Percentiles rank a stretch among this genome's conserved stretches.
Conservation (phyloP, 92 coral and sea anemone genomes). For the Siderastrea radians region DNA sequence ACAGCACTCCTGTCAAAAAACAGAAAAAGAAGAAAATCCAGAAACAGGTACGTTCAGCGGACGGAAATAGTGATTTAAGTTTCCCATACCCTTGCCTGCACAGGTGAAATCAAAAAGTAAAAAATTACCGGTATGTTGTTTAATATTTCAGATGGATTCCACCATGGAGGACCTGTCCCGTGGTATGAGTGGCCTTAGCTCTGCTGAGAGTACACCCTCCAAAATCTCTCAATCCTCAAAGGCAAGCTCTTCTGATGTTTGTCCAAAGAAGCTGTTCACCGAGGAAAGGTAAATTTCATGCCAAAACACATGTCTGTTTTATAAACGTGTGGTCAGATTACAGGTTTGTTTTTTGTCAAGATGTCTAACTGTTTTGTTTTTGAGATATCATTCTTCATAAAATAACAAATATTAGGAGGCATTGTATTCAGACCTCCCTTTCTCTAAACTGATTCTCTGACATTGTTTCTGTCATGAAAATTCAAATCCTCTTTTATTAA, state of each 20-base stretch:
- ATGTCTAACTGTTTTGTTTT: conserved; percentile 6
- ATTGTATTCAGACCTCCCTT: not conserved
- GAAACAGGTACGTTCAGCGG: conserved; percentile 27
- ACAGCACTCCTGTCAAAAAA: conserved; percentile 54
- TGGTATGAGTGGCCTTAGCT: conserved; percentile 57
- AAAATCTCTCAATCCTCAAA: conserved; percentile 39
- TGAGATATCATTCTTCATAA: conserved; percentile 5
- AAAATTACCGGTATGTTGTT: not conserved
- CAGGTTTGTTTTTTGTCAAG: conserved; percentile 8
- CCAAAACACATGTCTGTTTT: conserved; percentile 16
- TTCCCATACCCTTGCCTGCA: conserved; percentile 21
- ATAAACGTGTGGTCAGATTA: not conserved
- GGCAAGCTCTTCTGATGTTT: conserved; percentile 18
- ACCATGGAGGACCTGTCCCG: conserved; percentile 45
- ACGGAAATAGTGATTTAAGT: conserved; percentile 14
- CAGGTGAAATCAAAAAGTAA: not conserved
- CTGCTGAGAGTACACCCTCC: conserved; percentile 45
- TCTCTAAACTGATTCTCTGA: not conserved
- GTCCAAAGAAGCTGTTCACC: conserved; percentile 43
- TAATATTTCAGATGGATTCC: conserved; percentile 47
- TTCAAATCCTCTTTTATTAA: conserved; percentile 11
- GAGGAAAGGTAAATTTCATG: conserved; percentile 34
- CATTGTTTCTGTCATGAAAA: not conserved
- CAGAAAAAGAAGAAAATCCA: conserved; percentile 23
- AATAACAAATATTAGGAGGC: not conserved